These are phyloP conservation scores for Paracyclopina nana DNA, from an alignment of 1,140 invertebrate species.

Conservation along the genomic window DNA sequence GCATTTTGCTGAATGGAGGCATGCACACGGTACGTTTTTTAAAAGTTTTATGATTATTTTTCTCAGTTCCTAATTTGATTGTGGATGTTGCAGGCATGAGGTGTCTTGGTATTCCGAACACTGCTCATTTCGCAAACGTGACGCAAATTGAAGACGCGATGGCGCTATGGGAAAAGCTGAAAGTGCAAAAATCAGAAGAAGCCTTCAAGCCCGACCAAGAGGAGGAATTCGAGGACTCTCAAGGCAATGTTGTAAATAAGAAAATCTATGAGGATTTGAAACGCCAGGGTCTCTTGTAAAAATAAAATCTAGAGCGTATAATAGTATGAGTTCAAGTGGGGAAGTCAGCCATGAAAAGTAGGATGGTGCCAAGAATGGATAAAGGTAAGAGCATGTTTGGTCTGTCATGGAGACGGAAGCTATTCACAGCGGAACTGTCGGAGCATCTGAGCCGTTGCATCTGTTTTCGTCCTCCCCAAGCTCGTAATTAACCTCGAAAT, in stretches of 20 bases:
- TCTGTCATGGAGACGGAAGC: no score
- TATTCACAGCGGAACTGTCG: no score
- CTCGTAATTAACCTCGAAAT: no score
- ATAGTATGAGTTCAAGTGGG: no score
- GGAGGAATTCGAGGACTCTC: slow-evolving; percentile 97
- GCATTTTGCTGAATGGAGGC: slow-evolving; percentile 98
- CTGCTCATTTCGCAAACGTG: slow-evolving; percentile 98
- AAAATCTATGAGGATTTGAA: slow-evolving; percentile 98
- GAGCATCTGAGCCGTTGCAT: no score
- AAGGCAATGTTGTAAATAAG: slow-evolving; percentile 94
- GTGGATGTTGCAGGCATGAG: slow-evolving; percentile 61
- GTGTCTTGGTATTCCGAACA: slow-evolving; percentile 96
- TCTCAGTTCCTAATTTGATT: not conserved
- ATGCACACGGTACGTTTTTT: slow-evolving; percentile 87
- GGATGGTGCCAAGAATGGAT: no score
- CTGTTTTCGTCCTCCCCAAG: no score
- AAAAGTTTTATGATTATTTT: not conserved
- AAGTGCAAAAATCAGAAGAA: slow-evolving; percentile 79
- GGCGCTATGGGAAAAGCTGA: slow-evolving; percentile 89
- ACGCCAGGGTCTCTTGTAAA: slow-evolving; percentile 76
- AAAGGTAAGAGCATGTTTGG: no score
- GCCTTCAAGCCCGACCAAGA: slow-evolving; percentile 89
- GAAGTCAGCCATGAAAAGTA: no score
- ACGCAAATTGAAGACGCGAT: slow-evolving; percentile 97
- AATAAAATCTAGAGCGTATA: no score